Evolutionary conservation across 2,797 vertebrate species (phyloP).

Genomic region (Sarcophilus harrisii): DNA sequence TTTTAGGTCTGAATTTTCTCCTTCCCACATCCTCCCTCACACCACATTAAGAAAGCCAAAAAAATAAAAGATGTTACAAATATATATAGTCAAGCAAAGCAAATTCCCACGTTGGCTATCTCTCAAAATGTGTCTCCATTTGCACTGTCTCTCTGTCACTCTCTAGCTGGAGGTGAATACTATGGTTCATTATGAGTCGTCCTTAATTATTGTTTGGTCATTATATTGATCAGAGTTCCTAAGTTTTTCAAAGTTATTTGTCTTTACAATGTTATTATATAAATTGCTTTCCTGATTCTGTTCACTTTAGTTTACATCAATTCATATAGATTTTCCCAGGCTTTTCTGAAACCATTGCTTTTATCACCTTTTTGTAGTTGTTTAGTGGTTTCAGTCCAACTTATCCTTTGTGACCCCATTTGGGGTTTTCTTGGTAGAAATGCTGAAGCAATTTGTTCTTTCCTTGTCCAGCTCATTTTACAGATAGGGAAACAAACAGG

Average conservation of each 20-base stretch:
- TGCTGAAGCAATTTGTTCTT: no score
- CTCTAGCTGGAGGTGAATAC: background rate
- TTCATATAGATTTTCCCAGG: no score
- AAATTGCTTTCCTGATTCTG: background rate
- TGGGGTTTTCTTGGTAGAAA: no score
- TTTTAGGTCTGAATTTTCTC: background rate
- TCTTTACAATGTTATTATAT: background rate
- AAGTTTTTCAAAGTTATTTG: background rate
- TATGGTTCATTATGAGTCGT: background rate
- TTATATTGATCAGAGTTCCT: background rate
- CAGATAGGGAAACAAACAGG: no score
- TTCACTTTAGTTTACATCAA: background rate
- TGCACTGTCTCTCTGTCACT: background rate
- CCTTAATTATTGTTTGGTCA: background rate
- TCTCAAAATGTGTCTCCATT: background rate
- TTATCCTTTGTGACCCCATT: no score
- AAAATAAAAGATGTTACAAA: background rate
- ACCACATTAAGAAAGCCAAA: background rate
- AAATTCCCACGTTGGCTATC: background rate
- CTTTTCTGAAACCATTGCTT: no score
- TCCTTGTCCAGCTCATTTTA: no score
- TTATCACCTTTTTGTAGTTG: no score
- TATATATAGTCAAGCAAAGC: background rate
- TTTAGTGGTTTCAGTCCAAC: no score
- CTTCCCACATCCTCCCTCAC: background rate